Evolutionary conservation across 2,113 vertebrate genomes (phyloP), one percentile per base, ranked within the genome.

Genomic region (Arenaria interpres): DNA sequence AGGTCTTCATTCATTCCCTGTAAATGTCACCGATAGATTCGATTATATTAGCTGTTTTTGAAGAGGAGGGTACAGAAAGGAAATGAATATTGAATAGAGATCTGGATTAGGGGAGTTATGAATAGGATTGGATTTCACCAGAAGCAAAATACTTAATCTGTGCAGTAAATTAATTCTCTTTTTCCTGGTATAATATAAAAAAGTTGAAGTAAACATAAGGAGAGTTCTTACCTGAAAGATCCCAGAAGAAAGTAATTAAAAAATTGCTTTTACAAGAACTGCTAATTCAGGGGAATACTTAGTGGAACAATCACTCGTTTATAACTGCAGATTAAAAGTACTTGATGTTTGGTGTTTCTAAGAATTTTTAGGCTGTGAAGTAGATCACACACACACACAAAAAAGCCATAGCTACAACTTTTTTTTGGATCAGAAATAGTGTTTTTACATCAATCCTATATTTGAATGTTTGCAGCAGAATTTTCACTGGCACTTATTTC

Each of bases 1-100:
- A 91, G 50, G 50, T 95, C 63, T 92, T 89, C 41, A 69, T 96
- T 95, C 86, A 83, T 88, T 95, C 68, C 28, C n/a, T 53, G 54
- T 50, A 74, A 89, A 74, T 90, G 64, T 74, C 89, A 86, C n/a
- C 17, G 25, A 14, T 16, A 79, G 15, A 86, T 93, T 90, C 56
- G 48, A 92, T 88, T 91, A 75, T 46, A 89, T 74, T 88, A 48
- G 10, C 20, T 76, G 30, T 9, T 95, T 88, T 72, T 71, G 75
- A 83, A 75, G 39, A 50, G 27, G 20, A 69, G 4, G 2, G 18
- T 50, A 39, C 22, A 69, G 62, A 85, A 73, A 90, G 51, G 39
- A 86, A 91, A 84, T 43, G 0, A 83, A 60, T 94, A 57, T 63
- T 91, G 28, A 87, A 46, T 33, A 82, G 19, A 67, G 5, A 85